Evolutionary conservation across 35 echinoderm and acorn worm species (phyloP).

Genomic region (Lytechinus variegatus): DNA sequence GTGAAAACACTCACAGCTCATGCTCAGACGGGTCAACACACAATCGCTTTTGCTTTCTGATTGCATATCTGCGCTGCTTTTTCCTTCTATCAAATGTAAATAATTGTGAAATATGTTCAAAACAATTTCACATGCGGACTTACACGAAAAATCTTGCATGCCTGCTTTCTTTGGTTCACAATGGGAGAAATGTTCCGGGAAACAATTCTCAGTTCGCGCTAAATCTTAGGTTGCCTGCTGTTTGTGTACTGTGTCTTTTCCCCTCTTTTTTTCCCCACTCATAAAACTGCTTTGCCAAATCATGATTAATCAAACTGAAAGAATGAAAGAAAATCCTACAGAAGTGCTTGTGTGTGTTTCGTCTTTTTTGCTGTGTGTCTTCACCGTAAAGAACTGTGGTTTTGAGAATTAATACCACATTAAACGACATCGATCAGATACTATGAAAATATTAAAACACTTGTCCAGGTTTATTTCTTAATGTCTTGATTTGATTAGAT

Average conservation of each 20-base stretch:
- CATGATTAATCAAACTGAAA: slow-evolving; percentile 15
- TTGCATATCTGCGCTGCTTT: slow-evolving; percentile 20
- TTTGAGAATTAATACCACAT: slow-evolving; percentile 33
- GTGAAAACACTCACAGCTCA: background rate
- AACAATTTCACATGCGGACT: slow-evolving; percentile 26
- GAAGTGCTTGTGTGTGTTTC: slow-evolving; percentile 46
- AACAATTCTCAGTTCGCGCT: background rate
- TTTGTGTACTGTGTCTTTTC: background rate
- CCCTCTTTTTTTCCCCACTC: background rate
- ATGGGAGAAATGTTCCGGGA: background rate
- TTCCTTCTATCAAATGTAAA: background rate
- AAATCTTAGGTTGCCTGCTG: slow-evolving; percentile 1
- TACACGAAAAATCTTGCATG: background rate
- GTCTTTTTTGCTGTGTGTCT: slow-evolving; percentile 42
- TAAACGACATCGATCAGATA: slow-evolving; percentile 41
- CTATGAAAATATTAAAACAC: background rate
- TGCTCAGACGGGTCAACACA: background rate
- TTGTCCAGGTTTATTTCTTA: background rate
- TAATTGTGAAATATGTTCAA: slow-evolving; percentile 40
- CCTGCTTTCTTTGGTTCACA: background rate
- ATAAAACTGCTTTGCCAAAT: slow-evolving; percentile 39
- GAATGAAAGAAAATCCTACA: background rate
- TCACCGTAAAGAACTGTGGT: slow-evolving; percentile 22
- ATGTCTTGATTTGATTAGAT: background rate
- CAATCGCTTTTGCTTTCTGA: slow-evolving; percentile 32